These are phyloP conservation scores for Luffia ferchaultella DNA, from an alignment of 2,888 invertebrate genomes.

Conservation along the genomic window DNA sequence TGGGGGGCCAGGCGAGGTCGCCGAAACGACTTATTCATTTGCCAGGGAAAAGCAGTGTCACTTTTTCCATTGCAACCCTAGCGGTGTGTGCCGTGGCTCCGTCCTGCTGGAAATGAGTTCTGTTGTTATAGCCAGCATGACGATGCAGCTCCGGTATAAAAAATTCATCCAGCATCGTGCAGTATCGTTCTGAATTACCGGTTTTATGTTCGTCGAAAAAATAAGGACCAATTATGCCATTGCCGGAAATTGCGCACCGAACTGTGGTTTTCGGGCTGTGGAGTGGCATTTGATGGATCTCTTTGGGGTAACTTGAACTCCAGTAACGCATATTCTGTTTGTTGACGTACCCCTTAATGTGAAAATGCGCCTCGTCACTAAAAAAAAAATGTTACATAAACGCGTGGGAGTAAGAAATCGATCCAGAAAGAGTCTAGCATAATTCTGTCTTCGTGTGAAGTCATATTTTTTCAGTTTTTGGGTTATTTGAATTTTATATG, in stretches of 20 bases:
- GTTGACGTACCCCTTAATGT: slow-evolving; percentile 14
- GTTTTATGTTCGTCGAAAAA: slow-evolving; percentile 4
- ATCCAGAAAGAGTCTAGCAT: no score
- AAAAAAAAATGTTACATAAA: slow-evolving; percentile 4
- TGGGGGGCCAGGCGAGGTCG: slow-evolving; percentile 18
- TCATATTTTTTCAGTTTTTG: slow-evolving; percentile 11
- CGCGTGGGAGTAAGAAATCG: no score
- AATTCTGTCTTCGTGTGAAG: slow-evolving; percentile 6
- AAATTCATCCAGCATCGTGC: slow-evolving; percentile 1
- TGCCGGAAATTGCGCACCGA: background rate
- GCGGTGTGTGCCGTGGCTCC: no score
- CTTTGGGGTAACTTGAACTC: slow-evolving; percentile 5
- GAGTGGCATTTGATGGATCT: slow-evolving; percentile 1
- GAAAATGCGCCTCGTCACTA: slow-evolving; percentile 15
- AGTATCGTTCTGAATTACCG: no score
- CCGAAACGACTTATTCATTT: slow-evolving; percentile 14
- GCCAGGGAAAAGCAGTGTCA: slow-evolving; percentile 10
- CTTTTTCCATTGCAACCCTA: slow-evolving; percentile 8
- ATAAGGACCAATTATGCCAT: slow-evolving; percentile 3
- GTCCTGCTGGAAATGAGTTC: slow-evolving; percentile 15
- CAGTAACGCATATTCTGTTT: no score
- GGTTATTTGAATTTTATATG: slow-evolving; percentile 12
- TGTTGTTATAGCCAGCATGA: slow-evolving; percentile 5
- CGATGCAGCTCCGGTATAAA: slow-evolving; percentile 6
- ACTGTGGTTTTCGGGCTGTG: slow-evolving; percentile 4